Base-by-base conservation (phyloP, 2,113 vertebrate genomes). In the Silurus meridionalis region DNA sequence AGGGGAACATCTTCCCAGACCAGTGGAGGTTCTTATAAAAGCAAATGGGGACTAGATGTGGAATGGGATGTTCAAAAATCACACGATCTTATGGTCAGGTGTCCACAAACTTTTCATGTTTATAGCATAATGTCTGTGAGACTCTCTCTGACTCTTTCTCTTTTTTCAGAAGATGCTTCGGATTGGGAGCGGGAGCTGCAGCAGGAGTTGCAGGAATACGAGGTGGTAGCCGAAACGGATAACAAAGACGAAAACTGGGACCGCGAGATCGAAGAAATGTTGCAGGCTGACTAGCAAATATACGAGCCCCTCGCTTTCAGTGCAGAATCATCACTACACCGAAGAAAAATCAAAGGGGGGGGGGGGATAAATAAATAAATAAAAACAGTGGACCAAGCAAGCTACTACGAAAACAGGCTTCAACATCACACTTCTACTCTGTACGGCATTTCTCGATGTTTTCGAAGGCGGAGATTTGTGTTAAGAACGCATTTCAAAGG, bases 141-240 rank as follows among this genome's bases (percentile, higher is more conserved):
- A 7, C 55, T 69, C 28, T 71, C 67, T 28, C 13, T 46, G 6
- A 6, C 13, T 37, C 4, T 71, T 5, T 69, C 67, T 55, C 57
- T 57, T 6, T n/a, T 0, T 48, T 48, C 86, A 97, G 96, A 97
- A 74, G 97, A 97, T 88, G 86, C 96, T 6, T 92, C 97, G 4
- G 97, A 99, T 8, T 99, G 98, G 97, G 98, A 99, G 89, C 96
- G 97, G 89, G 97, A 99, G 91, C 93, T 99, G 1, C 97, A 98
- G 85, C 96, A 97, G 89, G 97, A 99, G 86, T 96, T 99, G 58
- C 97, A 99, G 89, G 97, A 98, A 83, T 98, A 97, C 60, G 97
- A 99, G 90, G 96, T 99, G 87, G 97, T 98, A 86, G 91, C 95
- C 0, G 97, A 97, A 83, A 91, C 96, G 0, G 97, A 96, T 90